Percentiles rank a stretch among this genome's conserved stretches.
These are phyloP conservation scores for Macaria liturata DNA, from an alignment of 2,888 invertebrate genomes.

Conservation along the genomic window DNA sequence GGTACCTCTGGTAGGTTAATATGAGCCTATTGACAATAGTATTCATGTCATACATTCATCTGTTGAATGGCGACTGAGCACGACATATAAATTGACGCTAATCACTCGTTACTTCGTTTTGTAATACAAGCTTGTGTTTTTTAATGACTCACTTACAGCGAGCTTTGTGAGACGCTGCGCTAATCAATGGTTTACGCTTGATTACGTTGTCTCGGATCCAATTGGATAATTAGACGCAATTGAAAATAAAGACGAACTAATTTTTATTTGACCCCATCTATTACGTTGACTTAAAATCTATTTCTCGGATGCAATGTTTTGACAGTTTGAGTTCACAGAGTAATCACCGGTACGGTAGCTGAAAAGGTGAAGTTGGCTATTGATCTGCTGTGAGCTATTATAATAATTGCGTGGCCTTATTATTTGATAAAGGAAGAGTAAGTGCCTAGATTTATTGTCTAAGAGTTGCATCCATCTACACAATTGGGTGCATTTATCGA, in stretches of 20 bases:
- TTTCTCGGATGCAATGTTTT: not conserved
- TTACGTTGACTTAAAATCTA: constrained; percentile 1
- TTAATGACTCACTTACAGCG: constrained; percentile 31
- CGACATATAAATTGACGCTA: constrained; percentile 57
- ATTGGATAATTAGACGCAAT: constrained; percentile 22
- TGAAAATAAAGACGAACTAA: constrained; percentile 14
- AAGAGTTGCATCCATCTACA: constrained; percentile 15
- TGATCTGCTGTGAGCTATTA: not conserved
- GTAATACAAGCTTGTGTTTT: constrained; percentile 40
- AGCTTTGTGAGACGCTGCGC: constrained; percentile 25
- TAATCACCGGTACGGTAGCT: not conserved
- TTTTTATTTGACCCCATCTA: constrained; percentile 4
- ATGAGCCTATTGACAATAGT: constrained; percentile 40
- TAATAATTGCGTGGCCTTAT: no score
- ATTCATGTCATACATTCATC: constrained; percentile 45
- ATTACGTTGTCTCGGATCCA: constrained; percentile 26
- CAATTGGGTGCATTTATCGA: constrained; percentile 40
- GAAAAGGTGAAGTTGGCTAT: not conserved
- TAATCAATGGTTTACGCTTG: constrained; percentile 30
- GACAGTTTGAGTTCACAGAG: not conserved
- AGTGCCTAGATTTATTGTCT: not conserved
- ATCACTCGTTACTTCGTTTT: constrained; percentile 55
- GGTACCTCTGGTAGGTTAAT: constrained; percentile 1
- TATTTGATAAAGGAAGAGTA: no score
- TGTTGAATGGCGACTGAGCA: constrained; percentile 39